phyloP scores from a whole-genome alignment of 2,113 vertebrate species.

The Tyto alba region DNA sequence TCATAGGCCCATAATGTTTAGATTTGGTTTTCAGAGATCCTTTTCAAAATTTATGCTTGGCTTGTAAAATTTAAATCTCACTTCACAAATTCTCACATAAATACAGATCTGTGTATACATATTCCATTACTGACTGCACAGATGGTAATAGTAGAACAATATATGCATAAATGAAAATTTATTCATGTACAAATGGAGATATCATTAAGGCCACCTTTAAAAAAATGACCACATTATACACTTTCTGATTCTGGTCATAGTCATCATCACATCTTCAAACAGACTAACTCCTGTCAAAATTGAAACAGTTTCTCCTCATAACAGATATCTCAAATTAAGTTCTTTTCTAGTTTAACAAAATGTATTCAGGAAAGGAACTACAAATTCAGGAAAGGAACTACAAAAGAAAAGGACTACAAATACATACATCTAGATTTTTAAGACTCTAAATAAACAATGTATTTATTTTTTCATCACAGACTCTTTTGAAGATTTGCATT shows the following conservation, averaged over 20 bases:
- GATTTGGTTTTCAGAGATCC: not conserved
- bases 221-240: fast-evolving
- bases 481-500: not conserved
- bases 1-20: not conserved
- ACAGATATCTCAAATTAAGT: not conserved
- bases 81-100: not conserved
- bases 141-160: not conserved
- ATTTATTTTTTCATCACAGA: not conserved
- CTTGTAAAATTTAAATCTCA: not conserved
- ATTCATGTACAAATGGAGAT: not conserved
- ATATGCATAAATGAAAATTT: not conserved
- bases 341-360: not conserved
- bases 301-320: not conserved
- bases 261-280: not conserved
- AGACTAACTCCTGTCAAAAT: not conserved
- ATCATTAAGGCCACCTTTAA: not conserved
- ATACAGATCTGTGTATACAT: not conserved
- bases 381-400: too few relatives aligned
- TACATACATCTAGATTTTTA: not conserved
- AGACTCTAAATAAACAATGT: not conserved
- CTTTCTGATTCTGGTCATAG: not conserved
- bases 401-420: not conserved
- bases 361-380: not conserved
- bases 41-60: not conserved
- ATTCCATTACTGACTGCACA: not conserved